Base-by-base conservation (phyloP, 2,113 vertebrate genomes). In the Bubo blakistoni region DNA sequence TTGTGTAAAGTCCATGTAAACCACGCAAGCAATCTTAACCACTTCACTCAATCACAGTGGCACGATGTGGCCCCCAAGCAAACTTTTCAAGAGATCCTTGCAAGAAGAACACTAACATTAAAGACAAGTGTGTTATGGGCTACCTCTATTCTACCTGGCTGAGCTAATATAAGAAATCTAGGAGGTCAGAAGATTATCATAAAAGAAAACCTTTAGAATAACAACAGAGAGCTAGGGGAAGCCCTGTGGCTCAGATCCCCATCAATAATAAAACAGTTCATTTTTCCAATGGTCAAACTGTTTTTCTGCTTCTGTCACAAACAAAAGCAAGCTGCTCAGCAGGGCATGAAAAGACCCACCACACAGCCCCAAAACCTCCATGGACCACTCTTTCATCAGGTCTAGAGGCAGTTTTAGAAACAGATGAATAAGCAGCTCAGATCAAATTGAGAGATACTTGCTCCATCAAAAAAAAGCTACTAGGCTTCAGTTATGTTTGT, bases 121-220 rank as follows among this genome's bases (percentile, higher is more conserved):
- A 6, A 82, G 47, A 51, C 18, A 52, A 95, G 17, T 9, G 7
- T 81, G 21, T 91, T 69, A 36, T 8, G 18, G 63, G 30, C 19
- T 62, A n/a, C 4, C 5, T 42, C 76, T 62, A 11, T 72, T 66
- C 47, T 81, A 51, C 32, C 51, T 85, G 70, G 7, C 16, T 83
- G 51, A 96, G 63, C 44, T 67, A 86, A 81, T 59, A 61, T n/a
- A 92, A 91, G 83, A 62, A 92, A 92, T 83, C 59, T 78, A 92
- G 52, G 54, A 88, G 22, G 73, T 92, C 81, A 91, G 79, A 91
- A 94, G 74, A 88, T 90, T 91, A 94, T 58, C 76, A 61, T 73
- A 81, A 92, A 42, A 58, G 13, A 32, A 55, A 91, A n/a, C 54
- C 71, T 85, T 92, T 94, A 80, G 61, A 95, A 73, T 36, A 87